phyloP scores from a whole-genome alignment of 2,113 vertebrate species.

The Myrmecophaga tridactyla region DNA sequence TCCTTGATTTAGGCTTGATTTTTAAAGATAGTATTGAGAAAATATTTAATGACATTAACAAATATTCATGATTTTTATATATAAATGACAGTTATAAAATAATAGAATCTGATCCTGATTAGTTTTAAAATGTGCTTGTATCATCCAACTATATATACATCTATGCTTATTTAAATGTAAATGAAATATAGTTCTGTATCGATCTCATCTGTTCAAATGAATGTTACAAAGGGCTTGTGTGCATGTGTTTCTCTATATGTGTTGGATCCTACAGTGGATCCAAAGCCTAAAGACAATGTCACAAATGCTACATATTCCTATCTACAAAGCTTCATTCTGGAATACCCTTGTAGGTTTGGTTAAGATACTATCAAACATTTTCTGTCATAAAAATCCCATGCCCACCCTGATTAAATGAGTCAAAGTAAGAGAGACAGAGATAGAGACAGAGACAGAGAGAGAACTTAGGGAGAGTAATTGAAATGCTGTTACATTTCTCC shows the following conservation, averaged over 20 bases:
- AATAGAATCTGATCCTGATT: not conserved
- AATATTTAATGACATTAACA: not conserved
- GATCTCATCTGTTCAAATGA: not conserved
- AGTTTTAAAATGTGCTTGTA: not conserved
- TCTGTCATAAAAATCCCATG: not conserved
- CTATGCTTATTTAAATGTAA: not conserved
- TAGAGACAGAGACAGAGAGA: not conserved
- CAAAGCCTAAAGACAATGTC: not conserved
- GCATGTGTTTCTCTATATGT: not conserved
- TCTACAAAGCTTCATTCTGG: too few relatives aligned
- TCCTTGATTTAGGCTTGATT: not conserved
- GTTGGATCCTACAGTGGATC: too few relatives aligned
- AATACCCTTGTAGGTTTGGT: not conserved
- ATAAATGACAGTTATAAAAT: not conserved
- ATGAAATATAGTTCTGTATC: not conserved
- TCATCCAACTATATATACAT: not conserved
- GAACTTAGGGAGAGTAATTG: not conserved
- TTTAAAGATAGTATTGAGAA: not conserved
- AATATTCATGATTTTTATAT: not conserved
- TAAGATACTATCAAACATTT: not conserved
- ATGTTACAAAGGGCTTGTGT: not conserved
- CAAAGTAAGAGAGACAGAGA: not conserved
- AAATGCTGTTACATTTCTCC: not conserved
- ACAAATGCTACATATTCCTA: not conserved
- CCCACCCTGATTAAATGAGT: not conserved